These are phyloP conservation scores for Mohoua ochrocephala DNA, from an alignment of 2,113 vertebrate genomes.

Conservation along the genomic window DNA sequence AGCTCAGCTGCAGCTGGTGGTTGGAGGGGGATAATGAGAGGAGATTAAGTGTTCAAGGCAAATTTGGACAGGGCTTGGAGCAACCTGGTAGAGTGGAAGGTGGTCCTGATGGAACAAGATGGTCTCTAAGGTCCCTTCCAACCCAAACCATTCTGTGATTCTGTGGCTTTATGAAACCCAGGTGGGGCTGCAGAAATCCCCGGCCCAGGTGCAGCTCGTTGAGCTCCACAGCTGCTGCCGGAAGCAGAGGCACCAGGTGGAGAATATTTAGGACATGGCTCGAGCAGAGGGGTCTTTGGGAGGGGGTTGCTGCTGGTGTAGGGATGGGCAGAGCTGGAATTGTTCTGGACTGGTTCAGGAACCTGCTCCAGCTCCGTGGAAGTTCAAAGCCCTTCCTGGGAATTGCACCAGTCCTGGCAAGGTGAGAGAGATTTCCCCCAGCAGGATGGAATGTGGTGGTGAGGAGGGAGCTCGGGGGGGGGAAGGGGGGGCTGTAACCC, in stretches of 20 bases:
- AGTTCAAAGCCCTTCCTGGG: not conserved
- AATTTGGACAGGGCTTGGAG: not conserved
- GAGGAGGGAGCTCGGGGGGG: not conserved
- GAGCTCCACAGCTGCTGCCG: not conserved
- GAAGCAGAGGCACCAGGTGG: not conserved
- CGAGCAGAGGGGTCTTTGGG: accelerated
- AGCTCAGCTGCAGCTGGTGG: not conserved
- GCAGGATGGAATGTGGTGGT: not conserved
- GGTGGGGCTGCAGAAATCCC: not conserved
- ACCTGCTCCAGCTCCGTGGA: accelerated
- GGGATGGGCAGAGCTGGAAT: not conserved
- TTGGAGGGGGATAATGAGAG: not conserved
- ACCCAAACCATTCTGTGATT: not conserved
- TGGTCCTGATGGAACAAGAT: not conserved
- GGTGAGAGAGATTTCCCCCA: accelerated
- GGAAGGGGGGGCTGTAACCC: too few relatives aligned
- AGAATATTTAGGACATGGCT: accelerated
- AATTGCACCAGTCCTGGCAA: not conserved
- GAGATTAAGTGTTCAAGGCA: not conserved
- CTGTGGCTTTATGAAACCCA: not conserved
- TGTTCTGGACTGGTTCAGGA: accelerated
- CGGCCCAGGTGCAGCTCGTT: not conserved
- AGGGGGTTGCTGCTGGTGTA: not conserved
- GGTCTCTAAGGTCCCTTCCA: not conserved
- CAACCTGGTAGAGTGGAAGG: not conserved